Evolutionary conservation across 92 coral and sea anemone species (phyloP), one percentile per base, ranked within the genome.

Genomic region (Palythoa grandis): DNA sequence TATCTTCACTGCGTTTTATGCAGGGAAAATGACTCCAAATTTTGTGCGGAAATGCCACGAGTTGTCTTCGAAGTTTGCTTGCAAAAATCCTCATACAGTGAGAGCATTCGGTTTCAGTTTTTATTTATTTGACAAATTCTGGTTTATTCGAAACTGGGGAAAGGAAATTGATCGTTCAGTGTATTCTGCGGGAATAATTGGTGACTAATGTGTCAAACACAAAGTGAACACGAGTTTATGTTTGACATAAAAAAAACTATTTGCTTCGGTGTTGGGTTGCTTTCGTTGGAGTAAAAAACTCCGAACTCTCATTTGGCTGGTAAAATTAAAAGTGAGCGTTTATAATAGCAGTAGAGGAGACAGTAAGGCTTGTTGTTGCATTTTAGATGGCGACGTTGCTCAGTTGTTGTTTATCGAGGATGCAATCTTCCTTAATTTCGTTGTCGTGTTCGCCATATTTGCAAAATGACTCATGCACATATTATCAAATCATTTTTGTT

Each of bases 31-130:
- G 9, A 52, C 73, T 35, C 24, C 40, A 65, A 67, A 80, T 43
- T 19, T 65, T 80, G 85, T 80, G 85, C 85, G 85, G 85, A 80
- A 80, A 80, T 80, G 12, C 85, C 85, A 47, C 72, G 74, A 80
- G 85, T 80, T 14, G 17, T 66, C 8, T 80, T 80, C 85, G 85
- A 80, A 80, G 85, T 70, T 80, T 65, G 74, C 60, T 65, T 66
- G 37, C 5, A 65, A 66, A 80, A 75, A 29, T 58, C 39, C 73
- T 79, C 58, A 23, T 25, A 76, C 20, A 25, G 66, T 76, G 65
- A 76, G 22, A 23, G 67, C 43, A 76, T 67, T 80, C 74, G 85
- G 85, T 80, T 80, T 80, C 74, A 66, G 85, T 43, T 65, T 65
- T 48, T 67, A 22, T 37, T 69, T 63, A 63, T 15, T 58, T 58